Base-by-base conservation (phyloP, 2,797 vertebrate species). In the Hyperoplus immaculatus region DNA sequence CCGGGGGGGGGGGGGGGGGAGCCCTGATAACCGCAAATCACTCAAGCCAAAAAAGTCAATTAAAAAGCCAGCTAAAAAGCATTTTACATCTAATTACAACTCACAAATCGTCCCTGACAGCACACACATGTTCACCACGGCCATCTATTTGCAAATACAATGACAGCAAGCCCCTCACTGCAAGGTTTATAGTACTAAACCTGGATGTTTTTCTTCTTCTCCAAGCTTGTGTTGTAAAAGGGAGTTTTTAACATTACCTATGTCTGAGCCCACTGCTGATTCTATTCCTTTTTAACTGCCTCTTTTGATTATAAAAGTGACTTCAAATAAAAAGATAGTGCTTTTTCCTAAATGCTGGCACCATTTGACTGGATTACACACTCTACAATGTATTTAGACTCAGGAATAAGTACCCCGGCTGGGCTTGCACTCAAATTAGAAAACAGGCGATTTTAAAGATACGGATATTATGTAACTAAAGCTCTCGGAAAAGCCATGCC, bases 41-140 rank as follows among this genome's bases (percentile, higher is more conserved):
- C 86, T 87, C 59, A 0, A 71, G 82, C 75, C 81, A 80, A 83
- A 80, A 83, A 89, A 93, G 91, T 90, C 91, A 94, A 95, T 95
- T 94, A 93, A 94, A 93, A 88, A 91, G 86, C 73, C 59, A 46
- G 85, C 89, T 92, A 85, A 94, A 93, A 94, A 92, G 82, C 87
- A 88, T 92, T 92, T 89, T 87, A 93, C 85, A 88, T 93, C 83
- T 91, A 93, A 95, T 94, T 94, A 94, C 92, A 91, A 87, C 80
- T 62, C 89, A 89, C 89, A 93, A 93, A 93, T 94, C 49, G 66
- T 80, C 85, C 74, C 1, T n/a, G 88, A 90, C 91, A 93, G 85
- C 84, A 77, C 86, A 88, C 78, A 81, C 89, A 75, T 83, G 87
- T 87, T 87, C 84, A 58, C 76, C 68, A 51, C 69, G 4, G 80